Evolutionary conservation across 2,888 invertebrate genomes (phyloP).

Genomic region (Dryocosmus kuriphilus): DNA sequence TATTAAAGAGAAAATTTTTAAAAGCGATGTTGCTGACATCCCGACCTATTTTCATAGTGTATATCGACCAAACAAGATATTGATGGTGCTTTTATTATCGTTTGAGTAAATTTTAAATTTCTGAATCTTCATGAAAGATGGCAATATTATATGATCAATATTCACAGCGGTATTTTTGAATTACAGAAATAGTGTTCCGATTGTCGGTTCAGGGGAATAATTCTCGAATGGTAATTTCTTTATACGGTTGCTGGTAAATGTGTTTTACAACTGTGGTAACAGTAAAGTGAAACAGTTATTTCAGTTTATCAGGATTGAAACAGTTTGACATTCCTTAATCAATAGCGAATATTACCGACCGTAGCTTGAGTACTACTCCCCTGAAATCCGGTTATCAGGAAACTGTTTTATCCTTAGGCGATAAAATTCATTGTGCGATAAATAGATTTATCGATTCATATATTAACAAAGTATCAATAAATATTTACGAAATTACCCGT

Average conservation of each 20-base stretch:
- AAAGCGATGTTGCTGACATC: not conserved
- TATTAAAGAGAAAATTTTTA: not conserved
- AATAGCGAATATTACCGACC: conserved; percentile 7
- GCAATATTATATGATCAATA: not conserved
- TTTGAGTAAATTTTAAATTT: not conserved
- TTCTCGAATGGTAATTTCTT: not conserved
- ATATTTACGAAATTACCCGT: too few species aligned
- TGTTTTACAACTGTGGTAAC: not conserved
- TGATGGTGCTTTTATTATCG: not conserved
- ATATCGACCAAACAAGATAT: conserved; percentile 23
- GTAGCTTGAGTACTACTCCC: not conserved
- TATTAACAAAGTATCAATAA: too few species aligned
- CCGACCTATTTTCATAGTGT: not conserved
- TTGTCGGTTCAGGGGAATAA: not conserved
- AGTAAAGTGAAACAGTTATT: not conserved
- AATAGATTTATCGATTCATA: not conserved
- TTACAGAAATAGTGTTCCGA: not conserved
- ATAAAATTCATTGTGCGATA: not conserved
- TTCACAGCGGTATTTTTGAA: not conserved
- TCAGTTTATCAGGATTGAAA: not conserved
- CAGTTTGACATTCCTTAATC: not conserved
- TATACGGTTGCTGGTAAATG: not conserved
- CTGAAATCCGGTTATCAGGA: too few species aligned
- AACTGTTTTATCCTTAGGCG: conserved; percentile 1
- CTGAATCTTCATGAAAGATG: not conserved